phyloP scores from a whole-genome alignment of 2,113 vertebrate species.

The Engraulis encrasicolus region DNA sequence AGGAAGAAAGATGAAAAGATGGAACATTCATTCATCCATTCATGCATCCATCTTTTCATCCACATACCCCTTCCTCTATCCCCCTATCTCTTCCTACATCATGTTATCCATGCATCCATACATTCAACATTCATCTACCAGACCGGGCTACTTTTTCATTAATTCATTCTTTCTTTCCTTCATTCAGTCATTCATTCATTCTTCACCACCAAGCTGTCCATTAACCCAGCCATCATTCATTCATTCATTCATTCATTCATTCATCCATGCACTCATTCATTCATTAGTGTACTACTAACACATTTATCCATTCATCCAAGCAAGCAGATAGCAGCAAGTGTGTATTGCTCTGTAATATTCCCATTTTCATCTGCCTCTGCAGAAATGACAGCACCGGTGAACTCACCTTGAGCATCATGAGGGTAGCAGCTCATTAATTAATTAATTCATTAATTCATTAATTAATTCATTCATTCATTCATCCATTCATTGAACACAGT shows the following conservation, averaged over 20 bases:
- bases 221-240: background rate
- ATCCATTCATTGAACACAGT: background rate
- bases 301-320: background rate
- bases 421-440: background rate
- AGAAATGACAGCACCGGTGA: too few relatives aligned
- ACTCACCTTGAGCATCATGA: too few relatives aligned
- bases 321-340: too few relatives aligned
- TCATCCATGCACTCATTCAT: too few relatives aligned
- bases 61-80: too few relatives aligned
- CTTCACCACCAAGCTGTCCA: too few relatives aligned
- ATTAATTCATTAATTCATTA: background rate
- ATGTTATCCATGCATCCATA: too few relatives aligned
- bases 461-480: background rate
- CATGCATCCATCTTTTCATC: background rate
- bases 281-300: background rate
- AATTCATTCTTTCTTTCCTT: background rate
- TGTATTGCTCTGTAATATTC: too few relatives aligned
- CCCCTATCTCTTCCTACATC: too few relatives aligned
- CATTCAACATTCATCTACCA: too few relatives aligned
- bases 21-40: background rate
- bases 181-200: too few relatives aligned
- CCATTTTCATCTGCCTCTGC: too few relatives aligned
- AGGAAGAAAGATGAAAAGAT: background rate
- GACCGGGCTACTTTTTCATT: background rate
- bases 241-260: background rate